Conservation (phyloP, 1,140 invertebrate genomes). For the Onthophagus taurus region DNA sequence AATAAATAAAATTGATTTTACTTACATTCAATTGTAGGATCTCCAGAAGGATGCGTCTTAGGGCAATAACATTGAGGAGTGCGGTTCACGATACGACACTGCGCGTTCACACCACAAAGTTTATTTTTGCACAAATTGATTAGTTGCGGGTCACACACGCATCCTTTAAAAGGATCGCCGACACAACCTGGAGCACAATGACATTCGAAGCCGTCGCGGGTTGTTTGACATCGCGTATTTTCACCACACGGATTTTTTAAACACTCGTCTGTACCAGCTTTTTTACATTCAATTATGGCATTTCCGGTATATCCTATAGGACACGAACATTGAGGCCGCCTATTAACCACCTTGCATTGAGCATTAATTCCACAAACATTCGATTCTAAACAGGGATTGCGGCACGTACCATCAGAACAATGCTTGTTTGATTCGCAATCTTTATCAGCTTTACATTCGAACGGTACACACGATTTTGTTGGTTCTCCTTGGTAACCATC, state of each 20-base stretch:
- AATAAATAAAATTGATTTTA: constrained; percentile 13
- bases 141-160: constrained; percentile 56
- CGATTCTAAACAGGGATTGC: constrained; percentile 70
- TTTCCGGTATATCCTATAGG: constrained; percentile 78
- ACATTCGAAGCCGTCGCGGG: constrained; percentile 63
- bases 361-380: constrained; percentile 75
- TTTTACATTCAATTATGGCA: constrained; percentile 65
- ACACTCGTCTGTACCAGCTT: constrained; percentile 56
- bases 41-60: constrained; percentile 65
- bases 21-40: constrained; percentile 78
- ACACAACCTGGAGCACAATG: constrained; percentile 67
- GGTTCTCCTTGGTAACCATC: constrained; percentile 74
- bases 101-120: constrained; percentile 72
- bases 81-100: constrained; percentile 58
- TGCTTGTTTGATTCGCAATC: constrained; percentile 72
- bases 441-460: constrained; percentile 64
- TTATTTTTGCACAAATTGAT: constrained; percentile 58
- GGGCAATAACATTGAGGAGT: constrained; percentile 77
- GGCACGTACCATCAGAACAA: constrained; percentile 67
- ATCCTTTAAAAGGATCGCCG: constrained; percentile 71
- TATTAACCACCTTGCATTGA: constrained; percentile 69
- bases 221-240: constrained; percentile 72
- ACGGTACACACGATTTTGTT: constrained; percentile 58
- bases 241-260: constrained; percentile 70
- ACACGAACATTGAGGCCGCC: constrained; percentile 71